Evolutionary conservation across 1,140 invertebrate genomes (phyloP).

Genomic region (Meloidogyne floridensis): DNA sequence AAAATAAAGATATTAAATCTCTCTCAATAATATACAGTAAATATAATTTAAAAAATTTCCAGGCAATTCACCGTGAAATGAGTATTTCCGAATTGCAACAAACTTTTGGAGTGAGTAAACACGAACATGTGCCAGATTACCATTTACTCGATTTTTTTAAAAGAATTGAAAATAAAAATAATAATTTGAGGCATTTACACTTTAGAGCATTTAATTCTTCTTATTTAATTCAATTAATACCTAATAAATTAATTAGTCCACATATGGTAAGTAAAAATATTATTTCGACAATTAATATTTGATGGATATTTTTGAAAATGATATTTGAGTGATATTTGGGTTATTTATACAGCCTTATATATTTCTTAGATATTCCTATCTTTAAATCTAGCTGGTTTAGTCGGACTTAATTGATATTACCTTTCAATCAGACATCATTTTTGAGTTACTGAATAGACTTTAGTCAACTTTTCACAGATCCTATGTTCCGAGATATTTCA

Average conservation of each 20-base stretch:
- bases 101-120: slow-evolving; percentile 25
- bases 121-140: slow-evolving; percentile 52
- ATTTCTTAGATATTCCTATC: no score
- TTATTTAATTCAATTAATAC: slow-evolving; percentile 54
- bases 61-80: slow-evolving; percentile 38
- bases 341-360: no score
- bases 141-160: slow-evolving; percentile 45
- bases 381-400: no score
- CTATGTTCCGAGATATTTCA: no score
- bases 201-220: slow-evolving; percentile 59
- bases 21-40: neutral
- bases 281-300: neutral
- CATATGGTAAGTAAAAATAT: slow-evolving; percentile 47
- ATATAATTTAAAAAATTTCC: slow-evolving; percentile 1
- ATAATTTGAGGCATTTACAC: slow-evolving; percentile 37
- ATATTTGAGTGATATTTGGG: neutral
- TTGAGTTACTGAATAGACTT: no score
- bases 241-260: slow-evolving; percentile 54
- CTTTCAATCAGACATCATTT: no score
- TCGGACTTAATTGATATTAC: no score
- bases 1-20: neutral
- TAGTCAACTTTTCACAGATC: no score
- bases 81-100: slow-evolving; percentile 23
- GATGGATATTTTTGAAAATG: neutral
- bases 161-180: slow-evolving; percentile 21